Evolutionary conservation across 2,888 invertebrate species (phyloP).

Genomic region (Monoplex corrugatus): DNA sequence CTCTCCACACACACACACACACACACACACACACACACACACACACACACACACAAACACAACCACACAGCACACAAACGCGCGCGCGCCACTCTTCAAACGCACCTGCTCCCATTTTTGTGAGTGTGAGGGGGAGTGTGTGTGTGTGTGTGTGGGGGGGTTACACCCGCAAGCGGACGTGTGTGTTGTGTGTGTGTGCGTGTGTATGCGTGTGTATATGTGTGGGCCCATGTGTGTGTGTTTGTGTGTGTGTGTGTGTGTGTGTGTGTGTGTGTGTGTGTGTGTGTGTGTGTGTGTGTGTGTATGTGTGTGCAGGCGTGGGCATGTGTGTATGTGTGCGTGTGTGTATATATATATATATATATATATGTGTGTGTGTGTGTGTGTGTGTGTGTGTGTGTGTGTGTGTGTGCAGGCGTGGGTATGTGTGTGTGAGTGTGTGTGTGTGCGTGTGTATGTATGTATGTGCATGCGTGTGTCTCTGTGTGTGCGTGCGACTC

Average conservation of each 20-base stretch:
- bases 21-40: too few relatives aligned
- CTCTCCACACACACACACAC: too few relatives aligned
- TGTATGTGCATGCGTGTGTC: constrained; percentile 18
- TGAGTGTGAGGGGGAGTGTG: constrained; percentile 13
- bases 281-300: constrained; percentile 38
- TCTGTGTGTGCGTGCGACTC: constrained; percentile 27
- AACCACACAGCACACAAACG: too few relatives aligned
- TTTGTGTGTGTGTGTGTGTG: constrained; percentile 28
- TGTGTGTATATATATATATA: constrained; percentile 15
- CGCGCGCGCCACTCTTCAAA: too few relatives aligned
- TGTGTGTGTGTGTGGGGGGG: constrained; percentile 26
- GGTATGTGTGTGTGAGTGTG: constrained; percentile 24
- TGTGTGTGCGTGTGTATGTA: constrained; percentile 14
- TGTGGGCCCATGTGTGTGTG: not conserved
- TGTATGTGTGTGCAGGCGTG: constrained; percentile 13
- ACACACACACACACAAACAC: too few relatives aligned
- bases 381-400: constrained; percentile 32
- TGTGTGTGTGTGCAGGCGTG: constrained; percentile 13
- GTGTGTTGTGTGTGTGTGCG: constrained; percentile 40
- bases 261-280: constrained; percentile 39
- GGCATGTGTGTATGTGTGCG: constrained; percentile 28
- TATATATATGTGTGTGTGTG: constrained; percentile 36
- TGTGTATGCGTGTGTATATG: constrained; percentile 12
- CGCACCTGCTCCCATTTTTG: too few relatives aligned
- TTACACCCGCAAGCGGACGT: too few relatives aligned